A percentile compares a stretch with the other conserved stretches of the same genome.
Evolutionary conservation across 1,140 invertebrate species (phyloP).

Genomic region (Tetranychus urticae): DNA sequence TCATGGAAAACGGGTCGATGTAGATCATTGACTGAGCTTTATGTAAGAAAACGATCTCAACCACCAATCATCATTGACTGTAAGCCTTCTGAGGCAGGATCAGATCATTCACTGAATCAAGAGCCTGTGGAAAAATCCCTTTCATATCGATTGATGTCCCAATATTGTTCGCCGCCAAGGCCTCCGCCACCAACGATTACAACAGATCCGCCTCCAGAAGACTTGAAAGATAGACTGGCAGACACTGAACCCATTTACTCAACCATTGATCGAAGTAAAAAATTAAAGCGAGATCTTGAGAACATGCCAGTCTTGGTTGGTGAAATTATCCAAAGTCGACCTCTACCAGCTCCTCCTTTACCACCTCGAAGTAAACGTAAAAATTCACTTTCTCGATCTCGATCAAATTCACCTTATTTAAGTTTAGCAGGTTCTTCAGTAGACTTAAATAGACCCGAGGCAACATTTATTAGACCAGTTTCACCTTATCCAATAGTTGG

Average conservation of each 20-base stretch:
- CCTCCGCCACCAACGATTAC: background rate
- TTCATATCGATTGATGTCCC: background rate
- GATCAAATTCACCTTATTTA: too few species aligned
- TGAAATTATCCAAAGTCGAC: background rate
- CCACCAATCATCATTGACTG: too few species aligned
- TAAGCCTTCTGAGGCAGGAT: too few species aligned
- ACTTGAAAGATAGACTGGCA: background rate
- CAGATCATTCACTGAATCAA: too few species aligned
- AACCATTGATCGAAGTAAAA: background rate
- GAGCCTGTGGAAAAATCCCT: background rate
- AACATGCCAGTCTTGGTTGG: background rate
- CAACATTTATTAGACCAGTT: too few species aligned
- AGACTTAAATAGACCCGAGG: too few species aligned
- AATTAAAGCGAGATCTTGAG: background rate
- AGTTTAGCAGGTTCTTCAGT: too few species aligned
- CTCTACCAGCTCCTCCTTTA: background rate
- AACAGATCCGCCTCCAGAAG: too few species aligned
- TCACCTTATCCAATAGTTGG: too few species aligned
- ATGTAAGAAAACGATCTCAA: background rate
- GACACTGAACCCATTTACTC: background rate
- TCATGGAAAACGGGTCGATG: slow-evolving; percentile 5
- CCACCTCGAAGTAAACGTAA: background rate
- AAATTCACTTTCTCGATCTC: background rate
- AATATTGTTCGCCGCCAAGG: background rate
- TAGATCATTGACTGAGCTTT: slow-evolving; percentile 4